These are phyloP conservation scores for Ceraclea dissimilis DNA, from an alignment of 2,888 invertebrate species.

Conservation along the genomic window DNA sequence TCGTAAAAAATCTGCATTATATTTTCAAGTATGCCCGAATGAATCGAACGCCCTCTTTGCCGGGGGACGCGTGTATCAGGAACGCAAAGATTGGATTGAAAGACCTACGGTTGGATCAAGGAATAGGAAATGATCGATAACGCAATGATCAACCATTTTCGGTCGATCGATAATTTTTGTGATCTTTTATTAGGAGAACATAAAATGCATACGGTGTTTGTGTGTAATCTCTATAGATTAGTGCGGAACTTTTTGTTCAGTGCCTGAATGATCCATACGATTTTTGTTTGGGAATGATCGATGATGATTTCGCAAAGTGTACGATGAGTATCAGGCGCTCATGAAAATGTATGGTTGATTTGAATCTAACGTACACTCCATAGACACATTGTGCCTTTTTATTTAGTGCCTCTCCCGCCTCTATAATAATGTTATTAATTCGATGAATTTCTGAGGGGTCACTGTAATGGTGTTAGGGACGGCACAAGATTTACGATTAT, in stretches of 20 bases:
- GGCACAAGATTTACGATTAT: no score
- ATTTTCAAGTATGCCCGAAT: no score
- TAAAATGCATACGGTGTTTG: background rate
- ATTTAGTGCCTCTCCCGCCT: background rate
- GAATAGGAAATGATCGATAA: background rate
- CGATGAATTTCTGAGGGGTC: background rate
- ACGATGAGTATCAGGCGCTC: background rate
- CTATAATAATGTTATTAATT: background rate
- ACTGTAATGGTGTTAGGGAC: background rate
- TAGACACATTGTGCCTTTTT: background rate
- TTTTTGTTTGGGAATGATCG: background rate
- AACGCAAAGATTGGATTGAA: background rate
- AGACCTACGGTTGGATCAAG: background rate
- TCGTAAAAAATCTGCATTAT: no score
- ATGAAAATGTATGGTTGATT: background rate
- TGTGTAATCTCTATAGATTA: background rate
- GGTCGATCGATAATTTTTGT: constrained; percentile 1
- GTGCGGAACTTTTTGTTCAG: background rate
- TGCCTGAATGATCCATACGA: background rate
- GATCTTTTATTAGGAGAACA: background rate
- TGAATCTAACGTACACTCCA: background rate
- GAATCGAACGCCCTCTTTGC: background rate
- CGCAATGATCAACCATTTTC: background rate
- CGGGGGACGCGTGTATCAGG: background rate
- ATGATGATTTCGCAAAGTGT: background rate